Evolutionary conservation across 2,797 vertebrate genomes (phyloP).

Genomic region (Pachyuromys duprasi): DNA sequence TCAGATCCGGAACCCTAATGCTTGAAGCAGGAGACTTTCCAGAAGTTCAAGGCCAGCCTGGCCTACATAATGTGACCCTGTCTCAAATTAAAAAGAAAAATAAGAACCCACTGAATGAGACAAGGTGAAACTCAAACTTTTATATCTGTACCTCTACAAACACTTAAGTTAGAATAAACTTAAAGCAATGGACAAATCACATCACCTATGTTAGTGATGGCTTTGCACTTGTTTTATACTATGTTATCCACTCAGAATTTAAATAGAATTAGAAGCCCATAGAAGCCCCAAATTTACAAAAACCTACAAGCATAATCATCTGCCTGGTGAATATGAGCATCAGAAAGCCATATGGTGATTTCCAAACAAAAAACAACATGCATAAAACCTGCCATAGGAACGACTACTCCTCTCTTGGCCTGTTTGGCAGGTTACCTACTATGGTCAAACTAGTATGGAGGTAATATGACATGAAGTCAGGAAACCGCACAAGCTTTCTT

Average conservation of each 20-base stretch:
- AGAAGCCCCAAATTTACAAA: background rate
- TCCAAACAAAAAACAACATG: conserved; percentile 28
- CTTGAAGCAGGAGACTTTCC: background rate
- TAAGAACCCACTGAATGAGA: background rate
- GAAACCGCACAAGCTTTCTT: conserved; percentile 27
- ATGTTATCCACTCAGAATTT: background rate
- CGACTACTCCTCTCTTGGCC: background rate
- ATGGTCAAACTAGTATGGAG: background rate
- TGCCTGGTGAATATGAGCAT: conserved; percentile 1
- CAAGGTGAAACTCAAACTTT: conserved; percentile 14
- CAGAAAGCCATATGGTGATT: conserved; percentile 45
- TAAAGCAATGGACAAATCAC: conserved; percentile 42
- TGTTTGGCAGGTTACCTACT: background rate
- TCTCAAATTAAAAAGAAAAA: too few species aligned
- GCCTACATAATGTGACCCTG: background rate
- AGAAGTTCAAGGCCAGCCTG: background rate
- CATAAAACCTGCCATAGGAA: conserved; percentile 19
- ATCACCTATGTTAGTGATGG: background rate
- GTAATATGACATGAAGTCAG: background rate
- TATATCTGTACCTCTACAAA: background rate
- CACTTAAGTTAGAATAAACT: conserved; percentile 13
- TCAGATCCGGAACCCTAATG: background rate
- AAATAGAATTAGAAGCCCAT: background rate
- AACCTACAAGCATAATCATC: conserved; percentile 16
- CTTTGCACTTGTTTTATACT: conserved; percentile 29